These are phyloP conservation scores for Leptogaster cylindrica DNA, from an alignment of 2,888 invertebrate genomes.

Conservation along the genomic window DNA sequence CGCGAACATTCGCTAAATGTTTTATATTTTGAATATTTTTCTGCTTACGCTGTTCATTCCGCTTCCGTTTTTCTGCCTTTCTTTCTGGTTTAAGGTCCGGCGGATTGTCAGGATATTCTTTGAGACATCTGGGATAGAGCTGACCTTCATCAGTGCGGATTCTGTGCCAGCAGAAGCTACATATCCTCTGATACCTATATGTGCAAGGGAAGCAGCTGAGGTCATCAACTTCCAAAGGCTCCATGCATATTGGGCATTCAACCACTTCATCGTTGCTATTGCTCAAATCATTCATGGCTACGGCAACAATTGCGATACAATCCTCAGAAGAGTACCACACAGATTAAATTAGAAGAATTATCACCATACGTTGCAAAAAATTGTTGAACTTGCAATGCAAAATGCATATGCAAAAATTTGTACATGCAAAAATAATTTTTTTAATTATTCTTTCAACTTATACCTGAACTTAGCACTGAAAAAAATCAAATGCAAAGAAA, in stretches of 20 bases:
- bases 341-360: slow-evolving; percentile 12
- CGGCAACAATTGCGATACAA: slow-evolving; percentile 21
- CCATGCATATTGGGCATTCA: slow-evolving; percentile 99
- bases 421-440: too few species aligned
- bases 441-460: too few species aligned
- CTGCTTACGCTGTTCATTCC: slow-evolving; percentile 95
- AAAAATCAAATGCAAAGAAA: too few species aligned
- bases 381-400: slow-evolving; percentile 15
- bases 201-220: slow-evolving; percentile 99
- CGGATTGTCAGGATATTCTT: slow-evolving; percentile 98
- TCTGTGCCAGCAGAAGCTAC: slow-evolving; percentile 99
- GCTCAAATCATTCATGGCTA: slow-evolving; percentile 78
- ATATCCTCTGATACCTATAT: slow-evolving; percentile 99
- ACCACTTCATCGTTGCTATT: slow-evolving; percentile 88
- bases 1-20: slow-evolving; percentile 94
- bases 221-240: slow-evolving; percentile 98
- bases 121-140: slow-evolving; percentile 97
- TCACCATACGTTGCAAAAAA: slow-evolving; percentile 10
- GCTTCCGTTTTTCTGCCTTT: slow-evolving; percentile 95
- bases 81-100: slow-evolving; percentile 98
- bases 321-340: slow-evolving; percentile 2
- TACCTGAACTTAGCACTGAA: too few species aligned
- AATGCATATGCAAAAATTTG: too few species aligned
- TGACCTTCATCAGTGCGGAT: slow-evolving; percentile 99
- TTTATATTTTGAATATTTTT: slow-evolving; percentile 95